These are phyloP conservation scores for Mechanitis mazaeus DNA, from an alignment of 2,888 invertebrate genomes.

Conservation along the genomic window DNA sequence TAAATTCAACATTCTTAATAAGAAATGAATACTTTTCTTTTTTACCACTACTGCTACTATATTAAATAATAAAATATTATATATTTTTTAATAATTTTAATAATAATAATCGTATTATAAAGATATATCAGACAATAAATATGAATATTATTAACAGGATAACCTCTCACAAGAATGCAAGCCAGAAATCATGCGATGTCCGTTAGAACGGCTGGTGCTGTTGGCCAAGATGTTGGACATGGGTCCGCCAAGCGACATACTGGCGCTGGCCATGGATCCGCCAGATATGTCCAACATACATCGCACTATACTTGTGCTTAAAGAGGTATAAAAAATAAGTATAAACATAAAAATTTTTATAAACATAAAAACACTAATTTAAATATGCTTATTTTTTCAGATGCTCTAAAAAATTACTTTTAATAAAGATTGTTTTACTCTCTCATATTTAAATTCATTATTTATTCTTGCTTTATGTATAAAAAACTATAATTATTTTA, in stretches of 20 bases:
- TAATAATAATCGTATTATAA: too few species aligned
- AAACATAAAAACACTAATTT: too few species aligned
- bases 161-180: slow-evolving; percentile 72
- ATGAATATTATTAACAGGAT: slow-evolving; percentile 43
- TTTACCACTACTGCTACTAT: background rate
- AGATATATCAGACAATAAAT: background rate
- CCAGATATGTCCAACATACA: slow-evolving; percentile 89
- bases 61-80: background rate
- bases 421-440: too few species aligned
- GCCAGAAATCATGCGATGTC: slow-evolving; percentile 89
- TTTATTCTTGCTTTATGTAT: too few species aligned
- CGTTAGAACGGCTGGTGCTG: slow-evolving; percentile 87
- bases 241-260: slow-evolving; percentile 85
- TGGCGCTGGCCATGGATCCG: slow-evolving; percentile 90
- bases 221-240: slow-evolving; percentile 88
- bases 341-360: too few species aligned
- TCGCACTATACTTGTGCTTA: slow-evolving; percentile 87
- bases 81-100: too few species aligned
- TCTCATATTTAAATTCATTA: too few species aligned
- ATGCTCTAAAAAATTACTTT: too few species aligned
- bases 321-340: slow-evolving; percentile 76
- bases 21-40: too few species aligned
- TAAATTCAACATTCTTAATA: too few species aligned
- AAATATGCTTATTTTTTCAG: too few species aligned
- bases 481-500: too few species aligned